A percentile compares a stretch with the other conserved stretches of the same genome.
Conservation (phyloP, 2,113 vertebrate genomes). For the Phylloscopus trochilus region DNA sequence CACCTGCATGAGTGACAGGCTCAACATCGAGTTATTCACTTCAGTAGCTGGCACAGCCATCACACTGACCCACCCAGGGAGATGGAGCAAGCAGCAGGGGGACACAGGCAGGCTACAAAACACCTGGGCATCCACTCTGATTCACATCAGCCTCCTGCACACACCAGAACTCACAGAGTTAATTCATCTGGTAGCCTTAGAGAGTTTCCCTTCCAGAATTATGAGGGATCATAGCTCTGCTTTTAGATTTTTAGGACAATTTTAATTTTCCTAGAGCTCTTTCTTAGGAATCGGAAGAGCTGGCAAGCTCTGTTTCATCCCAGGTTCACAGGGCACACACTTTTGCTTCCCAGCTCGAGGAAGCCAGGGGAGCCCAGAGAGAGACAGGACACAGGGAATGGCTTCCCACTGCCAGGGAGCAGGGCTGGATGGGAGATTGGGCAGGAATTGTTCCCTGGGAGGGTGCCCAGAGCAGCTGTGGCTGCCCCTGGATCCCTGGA, state of each 20-base stretch:
- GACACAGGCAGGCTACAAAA: not conserved
- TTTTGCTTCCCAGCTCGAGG: not conserved
- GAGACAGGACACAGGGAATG: not conserved
- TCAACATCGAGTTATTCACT: not conserved
- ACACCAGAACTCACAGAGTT: not conserved
- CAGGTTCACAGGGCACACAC: not conserved
- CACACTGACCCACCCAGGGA: not conserved
- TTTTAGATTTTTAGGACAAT: not conserved
- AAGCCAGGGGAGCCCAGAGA: not conserved
- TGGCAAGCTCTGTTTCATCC: not conserved
- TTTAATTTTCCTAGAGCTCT: not conserved
- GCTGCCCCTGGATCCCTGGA: not conserved
- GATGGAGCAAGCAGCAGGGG: not conserved
- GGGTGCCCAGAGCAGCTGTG: not conserved
- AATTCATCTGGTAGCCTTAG: not conserved
- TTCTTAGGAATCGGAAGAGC: accelerated
- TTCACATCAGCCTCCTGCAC: not conserved
- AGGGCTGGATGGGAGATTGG: accelerated
- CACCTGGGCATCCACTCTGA: not conserved
- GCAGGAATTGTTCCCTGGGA: accelerated
- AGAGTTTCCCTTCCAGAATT: not conserved
- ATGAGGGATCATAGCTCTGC: not conserved
- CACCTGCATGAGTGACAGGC: not conserved
- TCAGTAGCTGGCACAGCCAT: not conserved
- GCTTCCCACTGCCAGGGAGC: not conserved